Conservation (phyloP, 2,113 vertebrate species). For the Variabilichromis moorii region DNA sequence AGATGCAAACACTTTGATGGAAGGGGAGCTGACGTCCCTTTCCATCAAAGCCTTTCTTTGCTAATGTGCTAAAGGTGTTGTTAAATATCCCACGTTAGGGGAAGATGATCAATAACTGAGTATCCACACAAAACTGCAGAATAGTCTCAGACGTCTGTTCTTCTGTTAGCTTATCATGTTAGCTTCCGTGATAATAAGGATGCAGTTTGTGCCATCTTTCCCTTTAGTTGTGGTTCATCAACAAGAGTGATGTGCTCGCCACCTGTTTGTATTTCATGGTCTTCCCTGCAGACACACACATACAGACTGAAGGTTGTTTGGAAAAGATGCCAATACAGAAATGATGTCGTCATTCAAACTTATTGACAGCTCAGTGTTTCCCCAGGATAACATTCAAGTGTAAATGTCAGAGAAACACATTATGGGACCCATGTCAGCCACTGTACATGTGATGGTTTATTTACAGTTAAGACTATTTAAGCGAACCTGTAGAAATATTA, state of each 20-base stretch:
- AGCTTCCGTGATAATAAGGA: neutral
- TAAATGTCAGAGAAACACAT: neutral
- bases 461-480: neutral
- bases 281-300: neutral
- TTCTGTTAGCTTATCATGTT: neutral
- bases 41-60: neutral
- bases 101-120: neutral
- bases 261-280: neutral
- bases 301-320: neutral
- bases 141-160: accelerated
- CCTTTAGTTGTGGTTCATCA: neutral
- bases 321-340: accelerated
- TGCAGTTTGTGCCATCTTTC: neutral
- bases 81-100: neutral
- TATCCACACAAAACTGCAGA: neutral
- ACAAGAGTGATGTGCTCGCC: neutral
- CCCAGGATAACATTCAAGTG: neutral
- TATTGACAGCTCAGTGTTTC: neutral
- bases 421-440: neutral
- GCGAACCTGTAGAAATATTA: accelerated
- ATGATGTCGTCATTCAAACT: neutral
- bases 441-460: neutral
- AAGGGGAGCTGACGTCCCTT: neutral
- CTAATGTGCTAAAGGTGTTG: neutral
- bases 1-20: neutral